These are phyloP conservation scores for Scaptomyza montana DNA, from an alignment of 1,140 invertebrate species.

Conservation along the genomic window DNA sequence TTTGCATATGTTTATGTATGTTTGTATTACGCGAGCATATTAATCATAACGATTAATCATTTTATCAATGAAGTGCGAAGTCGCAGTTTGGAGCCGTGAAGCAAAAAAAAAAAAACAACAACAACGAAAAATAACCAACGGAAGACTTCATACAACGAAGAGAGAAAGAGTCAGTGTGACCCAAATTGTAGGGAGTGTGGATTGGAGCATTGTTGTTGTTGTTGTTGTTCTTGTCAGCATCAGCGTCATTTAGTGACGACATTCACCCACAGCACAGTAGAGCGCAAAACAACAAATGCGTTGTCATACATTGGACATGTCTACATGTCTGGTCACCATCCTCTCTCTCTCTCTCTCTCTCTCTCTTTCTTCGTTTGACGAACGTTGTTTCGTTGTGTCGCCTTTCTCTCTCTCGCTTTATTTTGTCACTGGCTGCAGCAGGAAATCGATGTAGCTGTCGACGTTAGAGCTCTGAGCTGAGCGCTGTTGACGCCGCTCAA, in stretches of 20 bases:
- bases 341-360: not conserved
- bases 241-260: slow-evolving; percentile 58
- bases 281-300: slow-evolving; percentile 60
- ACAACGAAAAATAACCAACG: too few relatives aligned
- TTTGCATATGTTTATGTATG: not conserved
- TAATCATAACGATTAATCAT: slow-evolving; percentile 78
- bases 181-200: slow-evolving; percentile 62
- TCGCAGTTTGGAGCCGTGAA: too few relatives aligned
- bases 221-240: slow-evolving; percentile 16
- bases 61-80: slow-evolving; percentile 77
- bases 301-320: slow-evolving; percentile 55
- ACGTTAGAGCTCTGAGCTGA: not conserved
- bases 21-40: slow-evolving; percentile 16
- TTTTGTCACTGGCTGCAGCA: slow-evolving; percentile 31
- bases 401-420: slow-evolving; percentile 6
- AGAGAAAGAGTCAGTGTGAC: slow-evolving; percentile 58
- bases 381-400: not conserved
- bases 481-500: slow-evolving; percentile 8
- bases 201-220: slow-evolving; percentile 33
- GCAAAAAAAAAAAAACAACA: slow-evolving; percentile 13
- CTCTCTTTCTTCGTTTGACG: not conserved
- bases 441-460: slow-evolving; percentile 38
- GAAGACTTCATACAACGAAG: not conserved
- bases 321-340: slow-evolving; percentile 19
- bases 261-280: slow-evolving; percentile 61